Percentiles rank a stretch among this genome's conserved stretches.
phyloP scores from a whole-genome alignment of 92 coral and sea anemone genomes.

The Hydrozoanthus gracilis region DNA sequence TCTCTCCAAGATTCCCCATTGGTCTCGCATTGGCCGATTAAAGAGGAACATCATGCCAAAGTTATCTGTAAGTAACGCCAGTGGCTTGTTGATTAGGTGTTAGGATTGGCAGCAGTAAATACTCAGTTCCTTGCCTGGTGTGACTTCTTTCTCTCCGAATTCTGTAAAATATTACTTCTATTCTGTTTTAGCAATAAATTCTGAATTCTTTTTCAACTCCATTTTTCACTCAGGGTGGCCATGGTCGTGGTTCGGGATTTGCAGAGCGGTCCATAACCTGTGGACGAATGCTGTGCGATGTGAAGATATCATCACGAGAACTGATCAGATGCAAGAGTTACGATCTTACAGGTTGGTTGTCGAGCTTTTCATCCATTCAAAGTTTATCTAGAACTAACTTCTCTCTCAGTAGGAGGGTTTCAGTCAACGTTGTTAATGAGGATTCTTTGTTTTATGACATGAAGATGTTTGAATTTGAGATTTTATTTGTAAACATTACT shows the following conservation, averaged over 20 bases:
- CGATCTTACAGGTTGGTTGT: conserved; percentile 84
- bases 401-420: too few relatives aligned
- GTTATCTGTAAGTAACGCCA: conserved; percentile 47
- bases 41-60: conserved; percentile 94
- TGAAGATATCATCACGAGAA: conserved; percentile 93
- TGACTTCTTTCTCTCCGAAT: too few relatives aligned
- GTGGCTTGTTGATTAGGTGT: background rate
- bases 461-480: too few relatives aligned
- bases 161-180: too few relatives aligned
- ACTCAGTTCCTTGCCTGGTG: background rate
- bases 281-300: conserved; percentile 96
- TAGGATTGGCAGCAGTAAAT: too few relatives aligned
- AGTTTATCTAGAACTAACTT: background rate
- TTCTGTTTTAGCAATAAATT: background rate
- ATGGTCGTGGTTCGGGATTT: conserved; percentile 57
- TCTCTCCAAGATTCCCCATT: conserved; percentile 83
- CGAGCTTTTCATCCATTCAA: too few relatives aligned
- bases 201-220: background rate
- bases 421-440: too few relatives aligned
- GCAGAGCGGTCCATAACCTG: conserved; percentile 90
- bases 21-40: conserved; percentile 96
- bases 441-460: too few relatives aligned
- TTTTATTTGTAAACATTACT: too few relatives aligned
- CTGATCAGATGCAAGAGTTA: conserved; percentile 96
- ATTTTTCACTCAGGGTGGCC: conserved; percentile 57